Percentiles rank a stretch among this genome's conserved stretches.
phyloP scores from a whole-genome alignment of 2,113 vertebrate species.

The Cygnus buccinator region DNA sequence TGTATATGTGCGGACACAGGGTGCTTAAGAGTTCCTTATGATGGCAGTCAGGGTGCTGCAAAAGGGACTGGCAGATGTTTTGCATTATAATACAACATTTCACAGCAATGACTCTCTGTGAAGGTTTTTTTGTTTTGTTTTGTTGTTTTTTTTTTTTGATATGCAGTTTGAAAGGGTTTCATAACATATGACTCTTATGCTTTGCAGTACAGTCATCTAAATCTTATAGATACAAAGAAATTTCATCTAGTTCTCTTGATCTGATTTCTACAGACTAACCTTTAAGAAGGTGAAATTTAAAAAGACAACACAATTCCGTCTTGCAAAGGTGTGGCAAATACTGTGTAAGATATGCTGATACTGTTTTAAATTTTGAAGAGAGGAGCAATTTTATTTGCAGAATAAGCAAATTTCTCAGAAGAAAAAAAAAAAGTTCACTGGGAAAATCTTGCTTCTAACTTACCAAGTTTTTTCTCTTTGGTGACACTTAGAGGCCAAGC shows the following conservation, averaged over 20 bases:
- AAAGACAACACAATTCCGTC: not conserved
- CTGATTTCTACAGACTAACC: not conserved
- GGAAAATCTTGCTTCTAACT: not conserved
- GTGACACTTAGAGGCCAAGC: not conserved
- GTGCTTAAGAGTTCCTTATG: not conserved
- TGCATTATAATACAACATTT: fast-evolving
- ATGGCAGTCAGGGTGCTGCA: not conserved
- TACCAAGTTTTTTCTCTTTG: not conserved
- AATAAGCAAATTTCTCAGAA: not conserved
- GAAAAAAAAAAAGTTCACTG: not conserved
- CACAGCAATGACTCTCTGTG: fast-evolving
- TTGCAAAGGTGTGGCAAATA: not conserved
- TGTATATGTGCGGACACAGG: not conserved
- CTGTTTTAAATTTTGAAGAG: not conserved
- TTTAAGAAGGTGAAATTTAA: not conserved
- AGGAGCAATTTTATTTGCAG: not conserved
- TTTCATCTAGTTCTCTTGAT: not conserved
- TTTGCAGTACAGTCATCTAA: not conserved
- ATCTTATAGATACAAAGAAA: not conserved
- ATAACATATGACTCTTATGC: fast-evolving
- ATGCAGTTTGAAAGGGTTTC: not conserved
- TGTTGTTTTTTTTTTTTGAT: not conserved
- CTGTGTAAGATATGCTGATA: not conserved
- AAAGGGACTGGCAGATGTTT: not conserved
- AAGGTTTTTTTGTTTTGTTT: too few relatives aligned